Base-by-base conservation (phyloP, 2,888 invertebrate species). In the Ophion ellenae region DNA sequence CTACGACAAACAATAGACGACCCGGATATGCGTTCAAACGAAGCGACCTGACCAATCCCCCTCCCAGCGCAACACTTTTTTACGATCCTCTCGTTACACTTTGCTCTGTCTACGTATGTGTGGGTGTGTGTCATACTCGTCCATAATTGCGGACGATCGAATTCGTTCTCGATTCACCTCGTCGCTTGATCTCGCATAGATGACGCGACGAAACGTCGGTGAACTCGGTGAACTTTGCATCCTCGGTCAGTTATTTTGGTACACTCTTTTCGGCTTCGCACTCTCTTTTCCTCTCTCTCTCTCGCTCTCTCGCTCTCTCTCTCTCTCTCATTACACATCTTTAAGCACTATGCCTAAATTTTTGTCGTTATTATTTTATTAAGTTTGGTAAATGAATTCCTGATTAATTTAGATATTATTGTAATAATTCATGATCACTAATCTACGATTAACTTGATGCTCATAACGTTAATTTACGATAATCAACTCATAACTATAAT, bases 1-100 rank as follows among this genome's bases (percentile, higher is more conserved):
- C 90, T 86, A 79, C 87, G 87, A 84, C 87, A 86, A 91, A 90
- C 91, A 91, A 91, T 90, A 89, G 89, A 87, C 87, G 90, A 91
- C 89, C 91, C 88, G 87, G 90, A 90, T 90, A 89, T 89, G 86
- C 87, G 86, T 76, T 87, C 84, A 87, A 88, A 86, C 86, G 85
- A 87, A 86, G 86, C 87, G 87, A 83, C 87, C 85, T 82, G 82
- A 82, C 75, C 82, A 40, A 40, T 7, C 40, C 70, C 69, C 61
- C 69, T 63, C 75, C 74, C 61, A 24, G 66, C 53, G 45, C 66
- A n/a, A n/a, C 40, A 40, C 40, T 40, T 40, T 59, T 76, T 28
- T 28, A 9, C 59, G n/a, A 24, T 74, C 74, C 1, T 61, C 63
- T 71, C 10, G 40, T 67, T 77, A 69, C 61, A 73, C 64, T 79